A percentile compares a stretch with the other conserved stretches of the same genome.
These are phyloP conservation scores for Priocnemis perturbator DNA, from an alignment of 2,888 invertebrate species.

Conservation along the genomic window DNA sequence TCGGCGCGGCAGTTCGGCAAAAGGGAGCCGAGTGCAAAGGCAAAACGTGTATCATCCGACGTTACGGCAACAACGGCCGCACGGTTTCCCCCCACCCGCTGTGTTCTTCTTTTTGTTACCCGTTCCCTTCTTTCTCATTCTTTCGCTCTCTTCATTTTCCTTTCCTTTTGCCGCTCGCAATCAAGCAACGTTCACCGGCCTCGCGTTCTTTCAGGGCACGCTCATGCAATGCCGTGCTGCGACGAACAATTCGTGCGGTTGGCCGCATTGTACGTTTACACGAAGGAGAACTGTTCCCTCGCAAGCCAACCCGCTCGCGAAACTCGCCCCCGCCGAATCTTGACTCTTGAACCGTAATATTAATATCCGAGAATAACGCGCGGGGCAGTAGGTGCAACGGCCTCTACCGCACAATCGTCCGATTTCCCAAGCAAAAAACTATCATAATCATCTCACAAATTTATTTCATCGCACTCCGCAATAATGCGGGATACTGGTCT, in stretches of 20 bases:
- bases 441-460: too few species aligned
- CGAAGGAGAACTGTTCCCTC: too few species aligned
- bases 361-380: too few species aligned
- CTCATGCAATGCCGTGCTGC: not conserved
- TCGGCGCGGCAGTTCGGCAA: not conserved
- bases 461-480: too few species aligned
- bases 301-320: too few species aligned
- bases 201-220: not conserved
- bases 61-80: not conserved
- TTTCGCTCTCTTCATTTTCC: not conserved
- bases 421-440: too few species aligned
- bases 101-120: not conserved
- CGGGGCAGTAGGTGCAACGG: too few species aligned
- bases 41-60: conserved; percentile 8
- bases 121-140: not conserved
- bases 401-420: too few species aligned
- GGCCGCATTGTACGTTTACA: not conserved
- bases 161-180: conserved; percentile 6
- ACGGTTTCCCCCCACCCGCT: too few species aligned
- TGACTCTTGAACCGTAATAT: too few species aligned
- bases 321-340: too few species aligned
- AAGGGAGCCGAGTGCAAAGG: not conserved
- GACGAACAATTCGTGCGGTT: conserved; percentile 4
- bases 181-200: conserved; percentile 5
- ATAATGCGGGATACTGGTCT: too few species aligned